These are phyloP conservation scores for Stenodema calcarata DNA, from an alignment of 2,888 invertebrate genomes.

Conservation along the genomic window DNA sequence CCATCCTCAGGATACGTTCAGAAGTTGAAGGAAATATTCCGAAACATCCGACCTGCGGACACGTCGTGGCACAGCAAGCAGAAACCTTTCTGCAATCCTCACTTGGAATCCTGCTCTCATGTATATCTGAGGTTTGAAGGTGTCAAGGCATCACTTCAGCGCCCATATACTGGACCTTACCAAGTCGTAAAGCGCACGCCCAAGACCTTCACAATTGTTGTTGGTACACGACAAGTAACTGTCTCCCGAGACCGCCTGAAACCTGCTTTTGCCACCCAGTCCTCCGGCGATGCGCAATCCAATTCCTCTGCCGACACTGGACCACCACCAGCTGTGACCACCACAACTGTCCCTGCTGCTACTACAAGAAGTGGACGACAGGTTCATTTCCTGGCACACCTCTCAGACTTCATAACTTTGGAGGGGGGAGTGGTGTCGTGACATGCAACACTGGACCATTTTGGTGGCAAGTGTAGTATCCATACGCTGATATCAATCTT, in stretches of 20 bases:
- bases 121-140: slow-evolving; percentile 49
- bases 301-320: too few relatives aligned
- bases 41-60: neutral
- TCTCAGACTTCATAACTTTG: neutral
- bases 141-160: slow-evolving; percentile 29
- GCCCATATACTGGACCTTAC: slow-evolving; percentile 47
- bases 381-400: neutral
- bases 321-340: too few relatives aligned
- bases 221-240: neutral
- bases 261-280: neutral
- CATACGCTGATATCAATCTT: too few relatives aligned
- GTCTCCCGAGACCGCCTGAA: slow-evolving; percentile 22
- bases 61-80: neutral
- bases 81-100: neutral
- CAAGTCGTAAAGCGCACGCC: neutral
- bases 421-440: slow-evolving; percentile 10
- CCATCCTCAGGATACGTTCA: neutral
- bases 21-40: neutral
- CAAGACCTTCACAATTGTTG: neutral
- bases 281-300: neutral
- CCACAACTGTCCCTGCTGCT: neutral
- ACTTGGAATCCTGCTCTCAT: slow-evolving; percentile 35
- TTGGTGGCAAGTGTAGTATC: too few relatives aligned
- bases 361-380: neutral
- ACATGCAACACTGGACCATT: neutral